phyloP scores from a whole-genome alignment of 1,140 invertebrate genomes.

The Cephus cinctus region DNA sequence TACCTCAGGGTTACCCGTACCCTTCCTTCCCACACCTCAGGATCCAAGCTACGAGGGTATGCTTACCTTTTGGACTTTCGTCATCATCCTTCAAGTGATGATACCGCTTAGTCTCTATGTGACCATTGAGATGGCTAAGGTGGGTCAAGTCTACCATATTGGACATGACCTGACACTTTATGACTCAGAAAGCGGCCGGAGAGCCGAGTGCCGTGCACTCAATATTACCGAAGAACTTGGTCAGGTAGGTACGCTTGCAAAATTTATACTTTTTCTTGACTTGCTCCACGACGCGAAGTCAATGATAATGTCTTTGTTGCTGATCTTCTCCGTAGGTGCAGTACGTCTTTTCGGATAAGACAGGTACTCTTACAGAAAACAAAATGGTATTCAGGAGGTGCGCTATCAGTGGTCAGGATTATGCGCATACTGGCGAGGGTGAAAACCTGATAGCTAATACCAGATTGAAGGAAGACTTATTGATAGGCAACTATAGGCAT shows the following conservation, averaged over 20 bases:
- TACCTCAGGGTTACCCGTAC: conserved; percentile 53
- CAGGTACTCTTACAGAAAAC: conserved; percentile 96
- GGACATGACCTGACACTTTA: conserved; percentile 87
- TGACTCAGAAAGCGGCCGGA: conserved; percentile 78
- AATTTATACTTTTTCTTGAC: neutral
- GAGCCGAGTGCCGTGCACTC: conserved; percentile 90
- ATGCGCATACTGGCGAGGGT: conserved; percentile 73
- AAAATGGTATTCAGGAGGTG: conserved; percentile 95
- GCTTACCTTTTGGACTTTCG: conserved; percentile 91
- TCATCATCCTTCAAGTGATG: conserved; percentile 95
- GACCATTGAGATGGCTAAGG: conserved; percentile 94
- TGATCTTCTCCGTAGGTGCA: conserved; percentile 67
- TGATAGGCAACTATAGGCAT: conserved; percentile 48
- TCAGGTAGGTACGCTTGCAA: conserved; percentile 60
- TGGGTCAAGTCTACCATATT: conserved; percentile 95
- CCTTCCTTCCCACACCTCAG: conserved; percentile 62
- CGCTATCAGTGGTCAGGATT: conserved; percentile 85
- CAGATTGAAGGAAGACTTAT: conserved; percentile 68
- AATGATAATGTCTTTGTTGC: too few relatives aligned
- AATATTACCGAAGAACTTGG: conserved; percentile 98
- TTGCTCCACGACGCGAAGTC: too few relatives aligned
- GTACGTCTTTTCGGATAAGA: conserved; percentile 97
- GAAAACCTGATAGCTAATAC: conserved; percentile 64
- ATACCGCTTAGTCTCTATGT: conserved; percentile 97
- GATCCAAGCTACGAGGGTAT: conserved; percentile 77